Evolutionary conservation across 2,888 invertebrate genomes (phyloP).

Genomic region (Mechanitis messenoides): DNA sequence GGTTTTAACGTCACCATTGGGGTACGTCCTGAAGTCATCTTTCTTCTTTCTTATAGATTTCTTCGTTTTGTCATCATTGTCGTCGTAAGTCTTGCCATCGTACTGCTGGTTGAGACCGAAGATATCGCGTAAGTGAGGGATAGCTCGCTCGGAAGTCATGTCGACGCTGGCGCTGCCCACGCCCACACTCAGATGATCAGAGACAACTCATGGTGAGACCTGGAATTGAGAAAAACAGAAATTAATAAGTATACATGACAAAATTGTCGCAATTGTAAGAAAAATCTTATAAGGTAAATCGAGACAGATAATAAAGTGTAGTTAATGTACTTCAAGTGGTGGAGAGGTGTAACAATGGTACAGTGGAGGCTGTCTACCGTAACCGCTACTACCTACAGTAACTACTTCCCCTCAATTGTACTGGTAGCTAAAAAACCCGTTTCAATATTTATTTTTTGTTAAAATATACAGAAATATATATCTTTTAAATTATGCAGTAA

Average conservation of each 20-base stretch:
- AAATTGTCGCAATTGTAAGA: not conserved
- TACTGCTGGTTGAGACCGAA: conserved; percentile 79
- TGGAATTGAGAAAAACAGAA: conserved; percentile 49
- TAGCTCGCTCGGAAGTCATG: conserved; percentile 84
- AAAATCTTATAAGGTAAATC: not conserved
- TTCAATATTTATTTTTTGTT: not conserved
- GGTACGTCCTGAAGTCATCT: conserved; percentile 81
- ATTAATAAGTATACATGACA: conserved; percentile 8
- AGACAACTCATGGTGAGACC: conserved; percentile 65
- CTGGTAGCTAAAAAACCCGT: conserved; percentile 9
- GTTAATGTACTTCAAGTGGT: not conserved
- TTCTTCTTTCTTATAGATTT: conserved; percentile 78
- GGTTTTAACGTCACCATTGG: conserved; percentile 83
- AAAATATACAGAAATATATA: no score
- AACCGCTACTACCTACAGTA: conserved; percentile 40
- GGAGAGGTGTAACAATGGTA: conserved; percentile 25
- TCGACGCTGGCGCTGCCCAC: conserved; percentile 40
- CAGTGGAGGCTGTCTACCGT: conserved; percentile 39
- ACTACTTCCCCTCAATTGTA: conserved; percentile 42
- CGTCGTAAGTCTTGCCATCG: conserved; percentile 64
- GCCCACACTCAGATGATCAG: conserved; percentile 46
- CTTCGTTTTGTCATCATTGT: conserved; percentile 73
- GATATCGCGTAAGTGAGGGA: conserved; percentile 85
- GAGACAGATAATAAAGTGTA: not conserved
- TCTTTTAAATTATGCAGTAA: no score